These are phyloP conservation scores for Heliconius aoede DNA, from an alignment of 2,888 invertebrate genomes.

Conservation along the genomic window DNA sequence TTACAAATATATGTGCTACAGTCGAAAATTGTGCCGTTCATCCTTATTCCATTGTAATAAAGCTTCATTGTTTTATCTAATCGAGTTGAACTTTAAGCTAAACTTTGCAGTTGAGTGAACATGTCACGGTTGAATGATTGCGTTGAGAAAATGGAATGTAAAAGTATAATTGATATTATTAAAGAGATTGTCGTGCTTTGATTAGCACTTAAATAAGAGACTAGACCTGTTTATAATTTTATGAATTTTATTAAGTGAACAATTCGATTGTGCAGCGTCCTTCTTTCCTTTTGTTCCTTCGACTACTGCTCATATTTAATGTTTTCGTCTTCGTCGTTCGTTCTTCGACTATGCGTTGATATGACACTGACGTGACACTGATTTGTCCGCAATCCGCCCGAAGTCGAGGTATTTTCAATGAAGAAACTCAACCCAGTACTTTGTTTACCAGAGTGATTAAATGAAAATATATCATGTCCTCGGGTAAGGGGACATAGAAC, in stretches of 20 bases:
- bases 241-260: neutral
- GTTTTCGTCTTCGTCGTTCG: no score
- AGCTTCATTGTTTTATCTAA: conserved; percentile 6
- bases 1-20: conserved; percentile 22
- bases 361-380: neutral
- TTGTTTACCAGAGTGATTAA: neutral
- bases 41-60: conserved; percentile 21
- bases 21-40: neutral
- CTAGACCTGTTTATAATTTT: conserved; percentile 9
- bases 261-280: neutral
- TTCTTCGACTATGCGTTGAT: no score
- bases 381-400: neutral
- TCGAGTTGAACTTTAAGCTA: neutral
- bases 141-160: conserved; percentile 40
- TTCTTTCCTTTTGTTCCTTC: neutral
- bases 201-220: conserved; percentile 15
- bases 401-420: no score
- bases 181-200: conserved; percentile 19
- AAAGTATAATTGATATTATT: conserved; percentile 25
- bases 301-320: neutral
- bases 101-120: conserved; percentile 25
- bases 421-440: neutral
- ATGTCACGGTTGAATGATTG: conserved; percentile 41
- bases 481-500: neutral
- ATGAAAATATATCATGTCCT: neutral